Evolutionary conservation across 1,140 invertebrate species (phyloP).

Genomic region (Bombus breviceps): DNA sequence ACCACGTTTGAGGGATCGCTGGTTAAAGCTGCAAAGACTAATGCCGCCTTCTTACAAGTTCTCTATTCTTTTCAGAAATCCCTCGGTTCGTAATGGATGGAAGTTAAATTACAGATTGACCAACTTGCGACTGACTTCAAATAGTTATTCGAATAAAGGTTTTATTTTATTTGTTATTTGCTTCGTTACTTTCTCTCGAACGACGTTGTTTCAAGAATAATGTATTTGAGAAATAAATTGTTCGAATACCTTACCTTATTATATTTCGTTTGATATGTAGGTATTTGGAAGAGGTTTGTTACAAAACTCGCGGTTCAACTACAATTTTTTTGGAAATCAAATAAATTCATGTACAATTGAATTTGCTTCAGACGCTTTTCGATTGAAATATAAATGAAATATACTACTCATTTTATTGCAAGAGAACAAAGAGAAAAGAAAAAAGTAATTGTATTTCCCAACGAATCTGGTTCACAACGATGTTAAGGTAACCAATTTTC

Average conservation of each 20-base stretch:
- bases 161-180: too few relatives aligned
- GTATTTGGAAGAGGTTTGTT: too few relatives aligned
- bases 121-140: background rate
- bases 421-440: background rate
- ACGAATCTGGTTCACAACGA: background rate
- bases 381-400: too few relatives aligned
- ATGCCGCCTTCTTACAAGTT: background rate
- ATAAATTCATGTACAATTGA: too few relatives aligned
- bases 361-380: too few relatives aligned
- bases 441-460: background rate
- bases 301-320: too few relatives aligned
- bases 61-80: background rate
- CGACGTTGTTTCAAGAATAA: too few relatives aligned
- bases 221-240: too few relatives aligned
- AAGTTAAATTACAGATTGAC: background rate
- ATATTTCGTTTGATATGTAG: too few relatives aligned
- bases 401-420: background rate
- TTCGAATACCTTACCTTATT: too few relatives aligned
- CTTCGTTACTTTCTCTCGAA: too few relatives aligned
- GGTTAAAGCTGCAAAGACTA: slow-evolving; percentile 3
- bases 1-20: slow-evolving; percentile 18
- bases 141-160: background rate
- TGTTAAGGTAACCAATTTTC: background rate
- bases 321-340: too few relatives aligned
- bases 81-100: background rate